Base-by-base conservation (phyloP, 2,113 vertebrate species). In the Uropsilus gracilis region DNA sequence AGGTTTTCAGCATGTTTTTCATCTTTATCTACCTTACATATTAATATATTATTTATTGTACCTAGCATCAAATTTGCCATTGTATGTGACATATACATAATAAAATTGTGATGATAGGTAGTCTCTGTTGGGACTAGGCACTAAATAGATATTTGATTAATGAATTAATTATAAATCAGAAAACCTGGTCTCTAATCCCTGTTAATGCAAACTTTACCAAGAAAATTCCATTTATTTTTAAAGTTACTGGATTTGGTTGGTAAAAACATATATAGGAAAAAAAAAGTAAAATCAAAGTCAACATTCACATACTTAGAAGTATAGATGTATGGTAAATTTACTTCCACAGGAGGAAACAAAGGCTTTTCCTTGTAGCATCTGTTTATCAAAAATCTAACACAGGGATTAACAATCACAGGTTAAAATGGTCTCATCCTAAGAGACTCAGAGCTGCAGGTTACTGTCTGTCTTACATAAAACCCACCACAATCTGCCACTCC, bases 331-430 rank as follows among this genome's bases (percentile, higher is more conserved):
- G 55, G 64, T 6, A 77, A 96, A 92, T 83, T 44, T 92, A 71
- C 59, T 92, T 91, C 37, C 69, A 68, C 88, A 88, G 80, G 16
- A 86, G 50, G 50, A 80, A 88, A 90, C 26, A 91, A 86, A 44
- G 24, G 42, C 39, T 85, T 89, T 69, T 66, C 68, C 69, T 88
- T 80, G 12, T 42, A 88, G 78, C 88, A 96, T 92, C 95, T 94
- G 86, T 69, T 96, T 61, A 89, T 86, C 26, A 91, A 86, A 84
- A 89, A 95, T 69, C 55, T 93, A 92, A 86, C 69, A 80, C 0
- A 26, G 30, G 82, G 94, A 95, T 96, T 96, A 96, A 94, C 42
- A 90, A 5, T 53, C 69, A 81, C 39, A 84, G 55, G 55, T 57
- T 76, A 83, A 96, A 95, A 92, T 18, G 53, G 48, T 17, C 71